These are phyloP conservation scores for Rhea pennata DNA, from an alignment of 2,113 vertebrate species.

Conservation along the genomic window DNA sequence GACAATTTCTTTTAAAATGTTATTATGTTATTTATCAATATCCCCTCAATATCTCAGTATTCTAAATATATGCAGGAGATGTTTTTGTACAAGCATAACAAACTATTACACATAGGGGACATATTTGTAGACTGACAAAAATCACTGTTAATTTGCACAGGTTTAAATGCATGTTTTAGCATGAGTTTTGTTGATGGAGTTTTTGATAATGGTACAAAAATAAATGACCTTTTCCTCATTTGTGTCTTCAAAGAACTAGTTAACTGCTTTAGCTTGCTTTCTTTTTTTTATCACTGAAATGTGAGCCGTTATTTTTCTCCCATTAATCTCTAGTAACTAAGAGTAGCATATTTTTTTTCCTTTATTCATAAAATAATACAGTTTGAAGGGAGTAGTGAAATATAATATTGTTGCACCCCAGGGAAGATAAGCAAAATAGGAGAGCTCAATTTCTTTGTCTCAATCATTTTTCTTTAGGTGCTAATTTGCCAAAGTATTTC, in stretches of 20 bases:
- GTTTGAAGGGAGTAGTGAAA: slow-evolving; percentile 56
- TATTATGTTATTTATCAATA: background rate
- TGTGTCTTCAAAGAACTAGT: background rate
- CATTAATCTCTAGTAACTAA: slow-evolving; percentile 13
- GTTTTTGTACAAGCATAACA: background rate
- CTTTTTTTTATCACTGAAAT: background rate
- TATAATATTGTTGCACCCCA: slow-evolving; percentile 21
- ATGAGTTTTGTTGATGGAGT: background rate
- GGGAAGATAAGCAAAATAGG: slow-evolving; percentile 44
- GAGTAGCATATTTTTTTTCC: background rate
- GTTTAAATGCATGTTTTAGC: background rate
- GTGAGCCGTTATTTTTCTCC: background rate
- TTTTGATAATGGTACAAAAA: background rate
- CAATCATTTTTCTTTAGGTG: slow-evolving; percentile 69
- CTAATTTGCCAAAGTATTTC: slow-evolving; percentile 82
- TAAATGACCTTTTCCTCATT: background rate
- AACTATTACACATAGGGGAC: background rate
- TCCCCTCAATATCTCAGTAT: background rate
- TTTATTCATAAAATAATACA: slow-evolving; percentile 48
- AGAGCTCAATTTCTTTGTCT: slow-evolving; percentile 57
- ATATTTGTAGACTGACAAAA: background rate
- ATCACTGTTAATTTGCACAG: background rate
- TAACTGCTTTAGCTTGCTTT: background rate
- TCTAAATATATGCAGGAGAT: background rate
- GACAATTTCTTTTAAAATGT: background rate